Conservation (phyloP, 2,888 invertebrate genomes). For the Saturnia japonica region DNA sequence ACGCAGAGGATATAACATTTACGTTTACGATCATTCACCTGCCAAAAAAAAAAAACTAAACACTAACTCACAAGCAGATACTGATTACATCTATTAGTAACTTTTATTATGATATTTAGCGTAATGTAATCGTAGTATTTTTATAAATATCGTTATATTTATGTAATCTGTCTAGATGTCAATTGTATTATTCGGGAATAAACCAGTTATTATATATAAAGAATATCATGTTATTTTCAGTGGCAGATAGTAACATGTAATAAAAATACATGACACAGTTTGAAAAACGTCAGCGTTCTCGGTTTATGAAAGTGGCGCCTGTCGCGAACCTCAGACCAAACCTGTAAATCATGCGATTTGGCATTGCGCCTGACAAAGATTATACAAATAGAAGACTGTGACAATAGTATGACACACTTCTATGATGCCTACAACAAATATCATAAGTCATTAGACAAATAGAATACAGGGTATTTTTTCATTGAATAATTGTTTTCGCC, state of each 20-base stretch:
- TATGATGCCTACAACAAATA: slow-evolving; percentile 18
- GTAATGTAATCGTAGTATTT: background rate
- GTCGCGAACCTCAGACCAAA: slow-evolving; percentile 40
- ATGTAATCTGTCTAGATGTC: slow-evolving; percentile 7
- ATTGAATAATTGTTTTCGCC: background rate
- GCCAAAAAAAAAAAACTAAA: slow-evolving; percentile 15
- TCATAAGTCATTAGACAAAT: slow-evolving; percentile 23
- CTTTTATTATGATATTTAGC: slow-evolving; percentile 10
- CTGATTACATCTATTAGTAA: slow-evolving; percentile 9
- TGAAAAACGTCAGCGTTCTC: slow-evolving; percentile 48
- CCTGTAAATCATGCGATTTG: slow-evolving; percentile 74
- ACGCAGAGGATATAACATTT: slow-evolving; percentile 19
- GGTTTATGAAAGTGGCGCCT: slow-evolving; percentile 67
- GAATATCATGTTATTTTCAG: slow-evolving; percentile 28
- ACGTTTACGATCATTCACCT: slow-evolving; percentile 25
- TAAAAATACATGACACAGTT: slow-evolving; percentile 59
- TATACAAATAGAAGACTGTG: slow-evolving; percentile 30
- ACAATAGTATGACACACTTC: slow-evolving; percentile 20
- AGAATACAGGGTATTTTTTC: slow-evolving; percentile 16
- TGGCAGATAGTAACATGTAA: slow-evolving; percentile 39
- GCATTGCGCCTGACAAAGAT: slow-evolving; percentile 63
- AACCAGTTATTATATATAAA: slow-evolving; percentile 27
- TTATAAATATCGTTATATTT: background rate
- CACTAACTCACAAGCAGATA: background rate
- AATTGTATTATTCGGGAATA: slow-evolving; percentile 26